phyloP scores from a whole-genome alignment of 2,888 invertebrate species.

The Cryptophagus acutangulus region DNA sequence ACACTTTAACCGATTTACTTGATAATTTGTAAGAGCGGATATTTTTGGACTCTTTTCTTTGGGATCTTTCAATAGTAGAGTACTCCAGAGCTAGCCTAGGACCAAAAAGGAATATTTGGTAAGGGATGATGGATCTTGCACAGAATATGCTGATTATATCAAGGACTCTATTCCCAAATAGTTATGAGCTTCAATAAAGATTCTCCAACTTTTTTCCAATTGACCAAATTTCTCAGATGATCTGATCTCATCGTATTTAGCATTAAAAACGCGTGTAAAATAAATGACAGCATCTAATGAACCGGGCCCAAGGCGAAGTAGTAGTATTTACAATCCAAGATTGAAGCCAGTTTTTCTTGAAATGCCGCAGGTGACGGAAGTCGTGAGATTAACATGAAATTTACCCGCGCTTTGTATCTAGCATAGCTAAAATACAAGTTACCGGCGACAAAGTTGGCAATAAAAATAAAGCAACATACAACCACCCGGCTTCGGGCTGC shows the following conservation, averaged over 20 bases:
- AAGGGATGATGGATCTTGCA: no score
- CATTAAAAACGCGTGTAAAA: slow-evolving; percentile 4
- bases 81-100: no score
- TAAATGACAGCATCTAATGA: slow-evolving; percentile 15
- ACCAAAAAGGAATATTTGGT: no score
- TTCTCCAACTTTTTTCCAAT: no score
- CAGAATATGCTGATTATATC: no score
- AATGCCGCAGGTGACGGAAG: slow-evolving; percentile 26
- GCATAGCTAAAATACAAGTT: slow-evolving; percentile 8
- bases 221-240: not conserved
- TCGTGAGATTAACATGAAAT: slow-evolving; percentile 26
- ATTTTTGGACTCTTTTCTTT: no score
- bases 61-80: no score
- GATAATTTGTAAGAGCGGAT: no score
- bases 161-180: no score
- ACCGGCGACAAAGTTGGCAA: not conserved
- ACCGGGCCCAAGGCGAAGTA: slow-evolving; percentile 13
- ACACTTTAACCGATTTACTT: no score
- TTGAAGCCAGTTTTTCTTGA: slow-evolving; percentile 27
- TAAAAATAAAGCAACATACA: not conserved
- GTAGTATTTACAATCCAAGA: slow-evolving; percentile 20
- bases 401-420: slow-evolving; percentile 23
- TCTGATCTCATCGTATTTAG: not conserved
- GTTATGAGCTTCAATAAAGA: no score
- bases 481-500: no score